phyloP scores from a whole-genome alignment of 2,797 vertebrate species.

The Phataginus tetradactyla region DNA sequence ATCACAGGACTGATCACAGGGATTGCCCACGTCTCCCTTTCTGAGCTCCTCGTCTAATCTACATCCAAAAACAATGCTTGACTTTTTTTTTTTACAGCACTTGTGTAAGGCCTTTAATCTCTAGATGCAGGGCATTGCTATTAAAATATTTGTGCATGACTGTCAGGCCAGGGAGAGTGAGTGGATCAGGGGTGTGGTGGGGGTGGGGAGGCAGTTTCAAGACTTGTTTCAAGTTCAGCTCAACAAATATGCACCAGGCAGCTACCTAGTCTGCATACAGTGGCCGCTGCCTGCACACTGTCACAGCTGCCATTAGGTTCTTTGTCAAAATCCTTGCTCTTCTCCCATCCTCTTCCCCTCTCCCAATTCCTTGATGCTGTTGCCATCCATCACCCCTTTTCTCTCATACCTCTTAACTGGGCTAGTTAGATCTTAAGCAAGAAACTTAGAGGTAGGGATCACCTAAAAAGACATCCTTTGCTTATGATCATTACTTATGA shows the following conservation, averaged over 20 bases:
- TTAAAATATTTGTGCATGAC: constrained; percentile 79
- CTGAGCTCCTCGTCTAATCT: constrained; percentile 70
- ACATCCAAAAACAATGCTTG: constrained; percentile 73
- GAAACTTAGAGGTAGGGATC: not conserved
- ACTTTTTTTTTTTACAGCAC: constrained; percentile 47
- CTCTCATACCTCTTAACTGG: not conserved
- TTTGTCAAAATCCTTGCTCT: not conserved
- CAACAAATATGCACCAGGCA: not conserved
- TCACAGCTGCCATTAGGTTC: not conserved
- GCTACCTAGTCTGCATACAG: not conserved
- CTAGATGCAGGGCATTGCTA: constrained; percentile 73
- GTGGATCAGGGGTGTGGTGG: not conserved
- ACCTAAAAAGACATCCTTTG: not conserved
- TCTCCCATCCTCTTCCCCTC: not conserved
- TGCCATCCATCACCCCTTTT: not conserved
- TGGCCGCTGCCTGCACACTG: not conserved
- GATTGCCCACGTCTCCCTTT: constrained; percentile 66
- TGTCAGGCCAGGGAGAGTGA: constrained; percentile 56
- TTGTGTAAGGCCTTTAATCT: constrained; percentile 79
- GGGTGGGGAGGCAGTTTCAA: not conserved
- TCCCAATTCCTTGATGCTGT: not conserved
- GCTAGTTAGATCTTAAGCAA: not conserved
- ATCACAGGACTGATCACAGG: constrained; percentile 78
- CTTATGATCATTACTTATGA: not conserved
- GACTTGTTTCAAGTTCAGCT: constrained; percentile 16